Conservation (phyloP, 2,113 vertebrate species). For the Aphelocoma coerulescens region DNA sequence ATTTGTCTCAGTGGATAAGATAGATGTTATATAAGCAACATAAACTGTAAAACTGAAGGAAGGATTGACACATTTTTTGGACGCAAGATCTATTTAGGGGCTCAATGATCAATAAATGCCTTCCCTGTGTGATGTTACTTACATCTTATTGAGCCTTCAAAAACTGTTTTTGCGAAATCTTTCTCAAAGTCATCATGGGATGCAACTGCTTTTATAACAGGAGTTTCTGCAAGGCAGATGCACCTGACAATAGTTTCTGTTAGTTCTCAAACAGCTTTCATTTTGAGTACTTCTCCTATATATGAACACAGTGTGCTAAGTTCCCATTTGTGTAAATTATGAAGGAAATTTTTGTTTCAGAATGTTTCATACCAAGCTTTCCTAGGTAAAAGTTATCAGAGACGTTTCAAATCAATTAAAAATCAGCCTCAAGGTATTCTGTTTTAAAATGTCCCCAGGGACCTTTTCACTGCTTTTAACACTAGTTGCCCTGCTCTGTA, state of each 20-base stretch:
- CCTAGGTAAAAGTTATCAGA: background rate
- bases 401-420: slow-evolving; percentile 2
- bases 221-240: background rate
- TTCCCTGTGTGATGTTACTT: background rate
- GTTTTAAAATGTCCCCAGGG: background rate
- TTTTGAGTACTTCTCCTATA: background rate
- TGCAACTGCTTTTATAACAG: background rate
- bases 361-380: background rate
- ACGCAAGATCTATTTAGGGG: background rate
- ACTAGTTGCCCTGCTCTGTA: background rate
- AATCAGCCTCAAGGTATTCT: background rate
- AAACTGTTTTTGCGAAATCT: background rate
- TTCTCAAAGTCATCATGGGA: background rate
- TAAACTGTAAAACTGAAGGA: background rate
- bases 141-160: background rate
- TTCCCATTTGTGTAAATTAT: background rate
- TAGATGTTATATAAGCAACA: background rate
- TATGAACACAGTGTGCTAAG: background rate
- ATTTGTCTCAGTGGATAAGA: background rate
- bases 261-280: background rate
- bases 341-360: background rate
- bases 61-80: background rate
- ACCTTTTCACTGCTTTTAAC: background rate
- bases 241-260: rapidly evolving
- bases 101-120: background rate